Conservation (phyloP, 2,113 vertebrate genomes). For the Coreoperca whiteheadi region DNA sequence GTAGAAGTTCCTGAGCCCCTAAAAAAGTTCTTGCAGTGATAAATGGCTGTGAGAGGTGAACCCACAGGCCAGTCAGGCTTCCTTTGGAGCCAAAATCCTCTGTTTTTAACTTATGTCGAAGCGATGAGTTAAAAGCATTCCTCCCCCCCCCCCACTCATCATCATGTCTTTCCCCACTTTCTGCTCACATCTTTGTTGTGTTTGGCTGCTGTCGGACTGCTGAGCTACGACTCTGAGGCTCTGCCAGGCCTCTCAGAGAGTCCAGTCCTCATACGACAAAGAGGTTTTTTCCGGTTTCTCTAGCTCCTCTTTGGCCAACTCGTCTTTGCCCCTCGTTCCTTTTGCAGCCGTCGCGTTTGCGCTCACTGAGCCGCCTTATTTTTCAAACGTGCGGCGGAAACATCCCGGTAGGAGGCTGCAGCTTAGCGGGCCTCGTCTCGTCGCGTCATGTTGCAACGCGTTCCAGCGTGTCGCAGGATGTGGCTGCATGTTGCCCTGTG, state of each 20-base stretch:
- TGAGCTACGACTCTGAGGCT: conserved; percentile 11
- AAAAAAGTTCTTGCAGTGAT: not conserved
- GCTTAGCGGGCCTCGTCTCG: too few species aligned
- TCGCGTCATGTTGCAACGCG: too few species aligned
- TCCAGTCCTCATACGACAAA: conserved; percentile 64
- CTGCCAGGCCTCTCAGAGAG: conserved; percentile 36
- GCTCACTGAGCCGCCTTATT: conserved; percentile 26
- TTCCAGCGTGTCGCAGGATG: conserved; percentile 2
- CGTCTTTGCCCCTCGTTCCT: conserved; percentile 3
- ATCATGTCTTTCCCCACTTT: conserved; percentile 19
- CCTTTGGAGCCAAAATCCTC: not conserved
- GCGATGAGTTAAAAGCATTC: conserved; percentile 74
- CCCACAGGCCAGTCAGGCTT: conserved; percentile 25
- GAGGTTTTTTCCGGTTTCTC: conserved; percentile 53
- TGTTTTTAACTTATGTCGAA: conserved; percentile 77
- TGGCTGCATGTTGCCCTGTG: not conserved
- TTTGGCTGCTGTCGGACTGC: conserved; percentile 26
- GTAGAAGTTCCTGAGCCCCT: not conserved
- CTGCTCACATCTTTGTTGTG: conserved; percentile 15
- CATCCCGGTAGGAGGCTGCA: too few species aligned
- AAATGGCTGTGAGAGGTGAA: conserved; percentile 63
- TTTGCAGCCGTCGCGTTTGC: conserved; percentile 44
- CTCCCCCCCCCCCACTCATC: conserved; percentile 20
- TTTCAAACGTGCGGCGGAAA: not conserved
- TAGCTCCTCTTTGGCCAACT: conserved; percentile 16